phyloP scores from a whole-genome alignment of 2,113 vertebrate species.

The Notothenia rossii region DNA sequence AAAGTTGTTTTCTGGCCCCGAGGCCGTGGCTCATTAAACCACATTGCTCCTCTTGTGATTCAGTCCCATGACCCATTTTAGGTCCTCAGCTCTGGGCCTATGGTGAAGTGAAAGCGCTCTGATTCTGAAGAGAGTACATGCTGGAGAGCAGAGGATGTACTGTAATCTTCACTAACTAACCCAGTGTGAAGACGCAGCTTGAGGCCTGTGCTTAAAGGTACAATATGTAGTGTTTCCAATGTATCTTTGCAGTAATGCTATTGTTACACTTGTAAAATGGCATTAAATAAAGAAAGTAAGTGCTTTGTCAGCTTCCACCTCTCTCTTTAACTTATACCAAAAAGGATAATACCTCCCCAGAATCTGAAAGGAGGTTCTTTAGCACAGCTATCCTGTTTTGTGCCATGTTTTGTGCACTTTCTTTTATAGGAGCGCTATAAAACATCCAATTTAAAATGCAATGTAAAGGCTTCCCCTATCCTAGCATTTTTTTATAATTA shows the following conservation, averaged over 20 bases:
- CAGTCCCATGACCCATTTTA: conserved; percentile 74
- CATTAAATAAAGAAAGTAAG: not conserved
- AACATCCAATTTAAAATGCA: not conserved
- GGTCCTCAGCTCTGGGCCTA: conserved; percentile 26
- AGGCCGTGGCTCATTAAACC: conserved; percentile 60
- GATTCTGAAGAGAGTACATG: conserved; percentile 14
- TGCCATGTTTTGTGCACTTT: not conserved
- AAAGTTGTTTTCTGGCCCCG: conserved; percentile 46
- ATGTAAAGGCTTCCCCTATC: not conserved
- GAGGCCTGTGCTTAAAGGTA: not conserved
- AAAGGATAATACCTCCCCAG: not conserved
- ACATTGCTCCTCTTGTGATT: conserved; percentile 73
- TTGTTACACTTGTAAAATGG: not conserved
- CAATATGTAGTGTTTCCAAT: not conserved
- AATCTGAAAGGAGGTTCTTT: not conserved
- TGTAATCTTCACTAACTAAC: not conserved
- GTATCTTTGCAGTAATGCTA: too few species aligned
- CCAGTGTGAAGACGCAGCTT: not conserved
- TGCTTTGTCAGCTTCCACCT: not conserved
- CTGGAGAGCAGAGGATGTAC: not conserved
- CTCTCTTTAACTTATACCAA: not conserved
- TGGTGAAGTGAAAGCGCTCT: conserved; percentile 16
- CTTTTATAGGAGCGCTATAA: too few species aligned
- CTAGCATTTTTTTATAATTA: too few species aligned
- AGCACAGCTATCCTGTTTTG: not conserved